Evolutionary conservation across 2,113 vertebrate genomes (phyloP).

Genomic region (Osmerus eperlanus): DNA sequence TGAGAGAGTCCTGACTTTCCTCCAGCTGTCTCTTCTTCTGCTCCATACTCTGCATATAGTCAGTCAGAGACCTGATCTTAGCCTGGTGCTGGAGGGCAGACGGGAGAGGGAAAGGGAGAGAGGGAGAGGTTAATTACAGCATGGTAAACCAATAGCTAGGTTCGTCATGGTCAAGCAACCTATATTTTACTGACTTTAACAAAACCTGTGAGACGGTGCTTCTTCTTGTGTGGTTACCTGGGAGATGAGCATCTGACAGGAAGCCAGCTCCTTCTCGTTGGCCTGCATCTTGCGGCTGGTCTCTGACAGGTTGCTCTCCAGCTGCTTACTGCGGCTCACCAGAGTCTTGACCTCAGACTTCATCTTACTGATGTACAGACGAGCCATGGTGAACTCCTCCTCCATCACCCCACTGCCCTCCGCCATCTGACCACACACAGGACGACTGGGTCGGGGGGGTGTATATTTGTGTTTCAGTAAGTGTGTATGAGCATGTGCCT

Average conservation of each 20-base stretch:
- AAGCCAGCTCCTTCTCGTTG: conserved; percentile 85
- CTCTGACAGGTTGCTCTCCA: conserved; percentile 84
- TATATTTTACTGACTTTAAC: too few species aligned
- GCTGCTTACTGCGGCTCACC: conserved; percentile 86
- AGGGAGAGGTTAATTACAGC: background rate
- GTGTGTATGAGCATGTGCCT: background rate
- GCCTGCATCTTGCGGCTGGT: conserved; percentile 87
- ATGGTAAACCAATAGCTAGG: too few species aligned
- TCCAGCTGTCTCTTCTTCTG: conserved; percentile 89
- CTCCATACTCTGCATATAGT: conserved; percentile 93
- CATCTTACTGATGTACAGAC: conserved; percentile 92
- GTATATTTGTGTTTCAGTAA: too few species aligned
- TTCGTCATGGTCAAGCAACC: too few species aligned
- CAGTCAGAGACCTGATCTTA: conserved; percentile 91
- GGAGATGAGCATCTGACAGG: conserved; percentile 88
- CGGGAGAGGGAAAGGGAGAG: background rate
- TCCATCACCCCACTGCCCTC: conserved; percentile 84
- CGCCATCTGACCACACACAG: conserved; percentile 66
- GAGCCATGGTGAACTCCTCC: conserved; percentile 89
- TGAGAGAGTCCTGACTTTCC: conserved; percentile 84
- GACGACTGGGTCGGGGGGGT: too few species aligned
- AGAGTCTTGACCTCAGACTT: conserved; percentile 90
- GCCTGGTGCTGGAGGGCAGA: conserved; percentile 79
- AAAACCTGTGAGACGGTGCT: background rate
- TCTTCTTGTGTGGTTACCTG: conserved; percentile 69